Conservation (phyloP, 2,888 invertebrate species). For the Caenorhabditis drosophilae region DNA sequence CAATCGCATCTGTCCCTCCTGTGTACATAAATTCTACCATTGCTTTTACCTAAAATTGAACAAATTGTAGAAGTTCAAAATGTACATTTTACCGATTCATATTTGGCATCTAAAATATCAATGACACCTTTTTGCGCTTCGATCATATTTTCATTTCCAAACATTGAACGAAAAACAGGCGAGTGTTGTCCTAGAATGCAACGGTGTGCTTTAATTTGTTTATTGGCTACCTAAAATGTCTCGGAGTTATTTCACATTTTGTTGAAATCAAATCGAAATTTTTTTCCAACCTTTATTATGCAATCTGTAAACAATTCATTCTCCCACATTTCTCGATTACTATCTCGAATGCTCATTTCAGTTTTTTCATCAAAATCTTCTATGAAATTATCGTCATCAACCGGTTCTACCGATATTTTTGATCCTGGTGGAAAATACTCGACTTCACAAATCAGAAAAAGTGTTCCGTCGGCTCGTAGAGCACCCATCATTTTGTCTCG, state of each 20-base stretch:
- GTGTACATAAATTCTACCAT: conserved; percentile 67
- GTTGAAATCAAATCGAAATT: background rate
- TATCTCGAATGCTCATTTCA: conserved; percentile 37
- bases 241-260: background rate
- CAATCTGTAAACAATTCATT: conserved; percentile 62
- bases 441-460: conserved; percentile 63
- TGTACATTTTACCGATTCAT: conserved; percentile 47
- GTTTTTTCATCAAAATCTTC: conserved; percentile 45
- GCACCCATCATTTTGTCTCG: conserved; percentile 60
- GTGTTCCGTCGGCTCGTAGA: conserved; percentile 57
- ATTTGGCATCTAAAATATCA: conserved; percentile 61
- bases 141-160: conserved; percentile 57
- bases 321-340: conserved; percentile 58
- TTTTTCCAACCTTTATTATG: conserved; percentile 51
- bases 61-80: conserved; percentile 3
- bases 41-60: conserved; percentile 45
- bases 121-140: conserved; percentile 64
- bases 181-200: conserved; percentile 64
- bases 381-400: conserved; percentile 42
- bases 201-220: conserved; percentile 58
- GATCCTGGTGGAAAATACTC: conserved; percentile 59
- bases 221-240: conserved; percentile 52
- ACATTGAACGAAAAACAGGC: conserved; percentile 64
- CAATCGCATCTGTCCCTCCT: conserved; percentile 46
- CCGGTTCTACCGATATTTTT: conserved; percentile 59